Base-by-base conservation (phyloP, 2,797 vertebrate species). In the Anisognathus igniventris region DNA sequence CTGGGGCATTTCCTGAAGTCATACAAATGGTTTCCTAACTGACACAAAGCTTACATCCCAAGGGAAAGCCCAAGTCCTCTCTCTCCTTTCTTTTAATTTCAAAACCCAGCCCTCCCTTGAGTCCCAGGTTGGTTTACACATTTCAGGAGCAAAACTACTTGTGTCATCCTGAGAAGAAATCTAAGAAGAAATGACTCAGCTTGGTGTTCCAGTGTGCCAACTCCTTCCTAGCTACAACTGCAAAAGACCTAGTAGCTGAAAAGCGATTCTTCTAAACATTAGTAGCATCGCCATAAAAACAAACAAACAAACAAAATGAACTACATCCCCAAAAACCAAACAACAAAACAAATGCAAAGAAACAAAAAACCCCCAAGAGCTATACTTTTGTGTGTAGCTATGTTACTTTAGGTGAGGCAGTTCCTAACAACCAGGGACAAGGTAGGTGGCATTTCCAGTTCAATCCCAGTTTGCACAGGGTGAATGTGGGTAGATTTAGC, bases 131-230 rank as follows among this genome's bases (percentile, higher is more conserved):
- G 28, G 23, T 66, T 86, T 83, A 70, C 3, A 2, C 35, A 73
- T 86, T 89, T 92, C 89, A 88, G 45, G 78, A 83, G 50, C 85
- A 92, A 83, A 91, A 93, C 60, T 90, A 27, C 0, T 0, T 23
- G 25, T 53, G 30, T 83, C 66, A 89, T 66, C 73, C 54, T 83
- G 58, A 93, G 81, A 82, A 83, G n/a, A 87, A 90, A 82, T 7
- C n/a, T 67, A 74, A 72, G 57, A 85, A 87, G 65, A 92, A 87
- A 87, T 92, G 1, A 92, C 70, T 91, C 58, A 75, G 40, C 33
- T 89, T 80, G 51, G 22, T 60, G 62, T 56, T 79, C 25, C 37
- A 42, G 60, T 23, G 58, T 18, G 13, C 37, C 50, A 66, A 31
- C 72, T 74, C 39, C 66, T 84, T 72, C 50, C 44, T 48, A 90